Evolutionary conservation across 2,797 vertebrate species (phyloP), one percentile per base, ranked within the genome.

Genomic region (Echeneis naucrates): DNA sequence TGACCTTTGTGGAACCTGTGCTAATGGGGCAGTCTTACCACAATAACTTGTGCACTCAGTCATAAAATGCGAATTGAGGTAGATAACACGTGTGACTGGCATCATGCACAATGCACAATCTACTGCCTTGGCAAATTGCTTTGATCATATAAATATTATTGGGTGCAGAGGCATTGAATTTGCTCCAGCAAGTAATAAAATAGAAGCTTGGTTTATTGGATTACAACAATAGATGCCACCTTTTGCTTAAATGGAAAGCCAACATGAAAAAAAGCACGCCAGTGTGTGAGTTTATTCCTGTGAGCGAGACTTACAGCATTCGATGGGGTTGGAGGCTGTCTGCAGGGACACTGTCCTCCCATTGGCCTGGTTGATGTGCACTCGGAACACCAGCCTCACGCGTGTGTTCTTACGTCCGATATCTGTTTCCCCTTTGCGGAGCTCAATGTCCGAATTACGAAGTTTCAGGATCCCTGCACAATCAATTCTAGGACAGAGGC

Each of bases 361-460:
- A 0, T 92, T 96, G 92, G 97, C 93, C 86, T 99, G 97, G 1
- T 95, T 97, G 92, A 99, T 95, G 81, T 98, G 97, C 26, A 98
- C 96, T 0, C 98, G 96, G 87, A 99, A 99, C 80, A 98, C 97
- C 93, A 99, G 90, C 73, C 97, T 88, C 78, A 99, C 98, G 0
- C 98, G 94, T 0, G 98, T 99, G 92, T 99, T 99, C 91, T 99
- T 99, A 48, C 98, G 93, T 3, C 98, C 98, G 0, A 99, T 98
- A 93, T 99, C 98, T 0, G 98, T 99, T 90, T 99, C 98, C 1
- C 98, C 98, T 90, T 99, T 99, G 73, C 98, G 95, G 72, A 99
- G 96, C 81, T 99, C 98, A 0, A 99, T 99, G 90, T 99, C 98
- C 0, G 98, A 99, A 88, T 99, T 99, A 17, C 98, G 94, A 66